Percentiles rank a stretch among this genome's conserved stretches.
Evolutionary conservation across 2,797 vertebrate species (phyloP).

Genomic region (Myiotriccus ornatus): DNA sequence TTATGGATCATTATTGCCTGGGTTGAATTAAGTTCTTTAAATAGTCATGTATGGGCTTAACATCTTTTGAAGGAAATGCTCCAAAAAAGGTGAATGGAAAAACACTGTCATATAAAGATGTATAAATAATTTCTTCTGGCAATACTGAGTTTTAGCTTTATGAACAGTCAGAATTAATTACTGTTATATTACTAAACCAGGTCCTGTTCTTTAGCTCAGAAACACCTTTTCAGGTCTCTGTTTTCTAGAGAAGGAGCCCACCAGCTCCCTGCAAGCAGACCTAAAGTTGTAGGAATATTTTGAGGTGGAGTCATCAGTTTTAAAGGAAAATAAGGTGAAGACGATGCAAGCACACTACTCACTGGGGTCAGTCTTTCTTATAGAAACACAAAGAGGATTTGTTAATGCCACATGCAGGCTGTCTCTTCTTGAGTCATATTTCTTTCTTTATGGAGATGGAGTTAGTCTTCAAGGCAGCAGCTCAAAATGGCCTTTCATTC

Average conservation of each 20-base stretch:
- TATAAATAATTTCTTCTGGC: slow-evolving; percentile 61
- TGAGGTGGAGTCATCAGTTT: background rate
- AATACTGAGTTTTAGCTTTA: slow-evolving; percentile 33
- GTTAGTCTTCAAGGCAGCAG: slow-evolving; percentile 44
- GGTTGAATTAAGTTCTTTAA: slow-evolving; percentile 79
- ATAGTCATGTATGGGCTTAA: slow-evolving; percentile 65
- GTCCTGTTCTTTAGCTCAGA: slow-evolving; percentile 49
- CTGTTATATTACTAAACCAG: slow-evolving; percentile 59
- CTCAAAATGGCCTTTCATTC: slow-evolving; percentile 54
- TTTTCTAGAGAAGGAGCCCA: background rate
- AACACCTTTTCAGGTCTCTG: background rate
- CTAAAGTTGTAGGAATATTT: background rate
- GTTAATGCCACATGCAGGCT: background rate
- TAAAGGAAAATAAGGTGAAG: slow-evolving; percentile 10
- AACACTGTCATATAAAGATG: slow-evolving; percentile 46
- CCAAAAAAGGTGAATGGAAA: slow-evolving; percentile 70
- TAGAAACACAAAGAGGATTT: slow-evolving; percentile 30
- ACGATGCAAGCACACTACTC: background rate
- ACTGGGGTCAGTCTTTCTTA: slow-evolving; percentile 45
- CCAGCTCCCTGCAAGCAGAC: background rate
- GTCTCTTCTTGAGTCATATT: background rate
- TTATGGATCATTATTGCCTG: slow-evolving; percentile 85
- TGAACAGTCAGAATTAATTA: slow-evolving; percentile 49
- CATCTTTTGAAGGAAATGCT: slow-evolving; percentile 61
- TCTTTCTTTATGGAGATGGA: slow-evolving; percentile 53